Base-by-base conservation (phyloP, 2,113 vertebrate genomes). In the Leucosticte australis region DNA sequence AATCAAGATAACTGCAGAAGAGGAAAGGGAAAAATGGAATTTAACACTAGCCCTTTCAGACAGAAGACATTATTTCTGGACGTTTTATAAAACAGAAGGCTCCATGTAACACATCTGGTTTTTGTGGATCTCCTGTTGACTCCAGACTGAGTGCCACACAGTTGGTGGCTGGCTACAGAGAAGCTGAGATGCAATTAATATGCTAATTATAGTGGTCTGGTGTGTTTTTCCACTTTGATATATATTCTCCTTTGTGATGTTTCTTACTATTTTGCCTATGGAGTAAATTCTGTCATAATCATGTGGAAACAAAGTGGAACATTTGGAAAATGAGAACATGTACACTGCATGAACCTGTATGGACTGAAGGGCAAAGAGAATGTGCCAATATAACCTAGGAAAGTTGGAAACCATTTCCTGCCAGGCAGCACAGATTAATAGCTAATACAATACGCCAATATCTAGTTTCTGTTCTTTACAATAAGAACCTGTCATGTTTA, bases 181-280 rank as follows among this genome's bases (percentile, higher is more conserved):
- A 74, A 83, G 57, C 33, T 78, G 50, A 82, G 41, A 42, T 37
- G 39, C 24, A 89, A 78, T 79, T 79, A 79, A 52, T 23, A 11
- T 71, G 20, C 60, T 80, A 81, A 90, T 80, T 93, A 77, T 80
- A 86, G 82, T 81, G 22, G 9, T 41, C 56, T 83, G 33, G 17
- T 42, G 10, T 83, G 18, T 77, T 24, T 94, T 96, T 94, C 92
- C 75, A 52, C 31, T 94, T 95, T 42, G 76, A 92, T 63, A 23
- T n/a, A 78, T 71, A n/a, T n/a, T 76, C 35, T 89, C 35, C 50
- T 63, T 37, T 87, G 59, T 1, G 2, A 12, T 37, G 3, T 63
- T 85, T 52, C 69, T 89, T 82, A 59, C 19, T 77, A 0, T 75
- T 92, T 93, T 83, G 56, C 52, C 52, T 39, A 3, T 53, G 90